These are phyloP conservation scores for Otocyon megalotis DNA, from an alignment of 2,113 vertebrate genomes.

Conservation along the genomic window DNA sequence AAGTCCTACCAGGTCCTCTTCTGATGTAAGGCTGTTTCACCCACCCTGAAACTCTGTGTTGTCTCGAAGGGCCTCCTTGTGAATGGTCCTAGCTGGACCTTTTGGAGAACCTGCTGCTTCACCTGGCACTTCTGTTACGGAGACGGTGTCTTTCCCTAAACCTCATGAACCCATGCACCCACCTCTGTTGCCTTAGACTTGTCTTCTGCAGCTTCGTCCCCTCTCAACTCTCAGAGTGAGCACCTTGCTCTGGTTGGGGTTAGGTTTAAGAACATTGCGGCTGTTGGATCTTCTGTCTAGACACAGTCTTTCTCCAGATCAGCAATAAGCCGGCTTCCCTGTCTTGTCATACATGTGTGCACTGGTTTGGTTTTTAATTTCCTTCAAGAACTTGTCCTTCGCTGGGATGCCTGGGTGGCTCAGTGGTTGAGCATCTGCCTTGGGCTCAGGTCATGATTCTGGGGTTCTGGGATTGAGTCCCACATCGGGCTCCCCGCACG, in stretches of 20 bases:
- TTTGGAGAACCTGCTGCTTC: neutral
- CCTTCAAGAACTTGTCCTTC: neutral
- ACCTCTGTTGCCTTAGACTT: neutral
- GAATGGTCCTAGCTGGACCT: neutral
- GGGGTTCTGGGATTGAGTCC: too few species aligned
- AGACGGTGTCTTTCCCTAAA: neutral
- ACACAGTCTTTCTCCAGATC: neutral
- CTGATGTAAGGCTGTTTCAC: too few species aligned
- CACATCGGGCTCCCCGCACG: too few species aligned
- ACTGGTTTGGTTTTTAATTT: neutral
- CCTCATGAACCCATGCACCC: too few species aligned
- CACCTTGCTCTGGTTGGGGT: neutral
- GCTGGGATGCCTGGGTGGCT: too few species aligned
- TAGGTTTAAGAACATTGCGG: accelerated
- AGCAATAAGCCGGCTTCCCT: neutral
- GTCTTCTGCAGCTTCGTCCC: neutral
- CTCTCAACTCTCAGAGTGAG: neutral
- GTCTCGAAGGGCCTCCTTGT: neutral
- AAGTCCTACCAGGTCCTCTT: too few species aligned
- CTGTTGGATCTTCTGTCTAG: neutral
- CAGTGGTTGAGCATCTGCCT: too few species aligned
- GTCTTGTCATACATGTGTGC: accelerated
- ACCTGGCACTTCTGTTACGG: too few species aligned
- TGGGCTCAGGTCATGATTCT: too few species aligned
- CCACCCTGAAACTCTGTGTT: too few species aligned